Evolutionary conservation across 2,888 invertebrate species (phyloP), one percentile per base, ranked within the genome.

Genomic region (Apocheima hispidaria): DNA sequence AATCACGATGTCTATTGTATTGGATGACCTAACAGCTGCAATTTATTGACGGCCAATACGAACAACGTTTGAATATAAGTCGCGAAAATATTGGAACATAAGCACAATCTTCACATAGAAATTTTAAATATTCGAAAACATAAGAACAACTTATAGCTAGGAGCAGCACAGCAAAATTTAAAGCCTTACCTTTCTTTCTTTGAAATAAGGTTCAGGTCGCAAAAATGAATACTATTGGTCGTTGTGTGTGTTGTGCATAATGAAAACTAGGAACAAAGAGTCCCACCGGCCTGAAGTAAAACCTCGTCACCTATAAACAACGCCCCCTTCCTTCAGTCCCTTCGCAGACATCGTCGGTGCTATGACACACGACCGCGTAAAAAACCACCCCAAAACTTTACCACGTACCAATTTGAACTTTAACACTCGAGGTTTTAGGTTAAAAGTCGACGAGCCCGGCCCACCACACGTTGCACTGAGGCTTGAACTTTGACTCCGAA

Each of bases 401-500:
- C 65, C 21, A 53, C 70, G 61, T 43, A 26, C 67, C 55, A 79
- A 78, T 73, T 65, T 75, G 65, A 73, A 80, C 84, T 76, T 75
- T 81, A 78, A 51, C 7, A 14, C 36, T 56, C 61, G 62, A 38
- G 65, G 43, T 43, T 67, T 75, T 75, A 70, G 69, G 73, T 72
- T 57, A 63, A 63, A 72, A 78, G 70, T 71, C 63, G 49, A 54
- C 63, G 55, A 36, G 63, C 54, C 51, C 43, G 59, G 59, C 38
- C 46, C 44, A 52, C 43, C 63, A 63, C 72, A 72, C 75, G 73
- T 77, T 76, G 79, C 76, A 78, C 76, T 78, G 78, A 74, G 80
- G 77, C 75, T 82, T 87, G 85, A 86, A 88, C 87, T 88, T 83
- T 86, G 86, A 85, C 86, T 82, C 72, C 65, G 72, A 76, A 78